These are phyloP conservation scores for Drosophila leontia DNA, from an alignment of 1,140 invertebrate genomes.

Conservation along the genomic window DNA sequence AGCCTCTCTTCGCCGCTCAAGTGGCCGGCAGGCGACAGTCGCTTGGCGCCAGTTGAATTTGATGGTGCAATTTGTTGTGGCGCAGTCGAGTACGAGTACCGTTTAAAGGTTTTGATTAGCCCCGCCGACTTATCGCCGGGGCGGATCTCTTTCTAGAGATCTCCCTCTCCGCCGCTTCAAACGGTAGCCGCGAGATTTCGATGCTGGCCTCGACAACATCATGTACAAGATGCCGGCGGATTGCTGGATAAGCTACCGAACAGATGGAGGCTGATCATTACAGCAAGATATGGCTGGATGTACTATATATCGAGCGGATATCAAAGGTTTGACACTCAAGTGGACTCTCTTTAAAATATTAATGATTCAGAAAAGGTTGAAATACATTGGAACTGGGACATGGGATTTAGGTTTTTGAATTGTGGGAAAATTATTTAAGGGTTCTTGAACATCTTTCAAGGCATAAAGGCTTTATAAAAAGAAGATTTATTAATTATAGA, in stretches of 20 bases:
- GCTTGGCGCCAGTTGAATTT: conserved; percentile 69
- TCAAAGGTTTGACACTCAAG: conserved; percentile 37
- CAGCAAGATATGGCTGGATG: conserved; percentile 3
- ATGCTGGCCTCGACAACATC: conserved; percentile 13
- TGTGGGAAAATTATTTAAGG: not conserved
- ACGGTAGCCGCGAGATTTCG: conserved; percentile 52
- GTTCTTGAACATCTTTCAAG: not conserved
- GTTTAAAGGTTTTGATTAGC: conserved; percentile 77
- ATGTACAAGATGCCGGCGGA: conserved; percentile 44
- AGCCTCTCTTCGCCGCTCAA: conserved; percentile 45
- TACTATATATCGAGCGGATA: conserved; percentile 23
- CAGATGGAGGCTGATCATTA: conserved; percentile 49
- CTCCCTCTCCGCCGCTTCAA: conserved; percentile 4
- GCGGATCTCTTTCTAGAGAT: conserved; percentile 62
- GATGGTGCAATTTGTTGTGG: conserved; percentile 69
- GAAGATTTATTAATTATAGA: not conserved
- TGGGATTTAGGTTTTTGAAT: not conserved
- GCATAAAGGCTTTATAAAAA: not conserved
- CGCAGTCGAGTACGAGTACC: conserved; percentile 49
- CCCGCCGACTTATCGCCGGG: conserved; percentile 50
- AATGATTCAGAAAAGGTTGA: conserved; percentile 15
- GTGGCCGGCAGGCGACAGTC: conserved; percentile 67
- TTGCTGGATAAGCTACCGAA: conserved; percentile 59
- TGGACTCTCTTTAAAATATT: not conserved
- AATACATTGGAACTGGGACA: not conserved